Conservation (phyloP, 1,140 invertebrate genomes). For the Zaprionus taronus region DNA sequence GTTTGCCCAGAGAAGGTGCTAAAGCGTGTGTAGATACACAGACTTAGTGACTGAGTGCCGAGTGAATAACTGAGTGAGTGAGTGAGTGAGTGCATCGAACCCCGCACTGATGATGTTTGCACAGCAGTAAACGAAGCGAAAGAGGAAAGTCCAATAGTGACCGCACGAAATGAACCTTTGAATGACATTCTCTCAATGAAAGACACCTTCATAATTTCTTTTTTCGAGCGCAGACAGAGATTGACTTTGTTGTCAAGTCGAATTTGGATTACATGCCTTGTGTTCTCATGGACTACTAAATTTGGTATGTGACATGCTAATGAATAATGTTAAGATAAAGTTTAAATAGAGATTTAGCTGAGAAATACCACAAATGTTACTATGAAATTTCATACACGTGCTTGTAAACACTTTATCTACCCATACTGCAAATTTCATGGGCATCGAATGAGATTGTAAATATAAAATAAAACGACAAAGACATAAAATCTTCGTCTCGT, state of each 20-base stretch:
- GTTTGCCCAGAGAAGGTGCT: slow-evolving; percentile 33
- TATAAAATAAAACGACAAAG: neutral
- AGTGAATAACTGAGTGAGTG: neutral
- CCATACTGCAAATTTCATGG: neutral
- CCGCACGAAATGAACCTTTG: slow-evolving; percentile 3
- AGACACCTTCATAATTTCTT: neutral
- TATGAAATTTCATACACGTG: neutral
- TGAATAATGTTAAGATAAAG: neutral
- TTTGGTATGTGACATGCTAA: slow-evolving; percentile 7
- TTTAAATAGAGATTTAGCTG: neutral
- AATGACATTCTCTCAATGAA: slow-evolving; percentile 14
- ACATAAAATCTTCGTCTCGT: neutral
- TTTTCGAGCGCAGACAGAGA: neutral
- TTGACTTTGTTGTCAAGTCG: neutral
- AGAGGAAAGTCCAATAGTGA: slow-evolving; percentile 18
- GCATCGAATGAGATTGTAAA: neutral
- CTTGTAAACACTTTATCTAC: neutral
- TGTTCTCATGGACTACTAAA: no score
- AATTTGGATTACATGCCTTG: neutral
- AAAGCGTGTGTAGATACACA: slow-evolving; percentile 16
- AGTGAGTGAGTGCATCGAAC: slow-evolving; percentile 21
- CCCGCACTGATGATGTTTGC: slow-evolving; percentile 2
- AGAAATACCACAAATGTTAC: neutral
- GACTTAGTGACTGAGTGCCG: slow-evolving; percentile 6
- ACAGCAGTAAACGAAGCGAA: neutral